Percentiles rank a stretch among this genome's conserved stretches.
These are phyloP conservation scores for Mercenaria mercenaria DNA, from an alignment of 1,140 invertebrate species.

Conservation along the genomic window DNA sequence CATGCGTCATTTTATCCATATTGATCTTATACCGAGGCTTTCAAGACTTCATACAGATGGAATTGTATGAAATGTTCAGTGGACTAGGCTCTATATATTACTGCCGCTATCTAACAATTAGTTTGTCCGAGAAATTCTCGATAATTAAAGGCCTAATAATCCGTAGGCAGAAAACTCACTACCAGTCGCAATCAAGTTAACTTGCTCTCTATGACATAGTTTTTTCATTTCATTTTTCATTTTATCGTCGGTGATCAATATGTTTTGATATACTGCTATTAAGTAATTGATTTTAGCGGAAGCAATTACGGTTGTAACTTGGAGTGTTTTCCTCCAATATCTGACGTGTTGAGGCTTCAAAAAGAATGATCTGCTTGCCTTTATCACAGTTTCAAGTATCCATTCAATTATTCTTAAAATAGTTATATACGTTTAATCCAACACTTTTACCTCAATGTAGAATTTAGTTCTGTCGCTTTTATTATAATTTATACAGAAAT, in stretches of 20 bases:
- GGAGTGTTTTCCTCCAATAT: neutral
- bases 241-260: neutral
- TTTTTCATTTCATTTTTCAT: neutral
- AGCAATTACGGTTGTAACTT: neutral
- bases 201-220: neutral
- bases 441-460: no score
- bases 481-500: no score
- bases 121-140: neutral
- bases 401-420: no score
- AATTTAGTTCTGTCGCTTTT: no score
- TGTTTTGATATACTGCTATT: neutral
- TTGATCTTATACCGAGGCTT: neutral
- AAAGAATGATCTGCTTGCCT: neutral
- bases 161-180: neutral
- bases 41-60: neutral
- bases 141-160: neutral
- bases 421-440: no score
- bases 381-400: no score
- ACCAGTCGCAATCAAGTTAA: neutral
- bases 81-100: neutral
- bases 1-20: conserved; percentile 18
- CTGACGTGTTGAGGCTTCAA: neutral
- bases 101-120: neutral
- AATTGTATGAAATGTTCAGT: neutral
- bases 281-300: neutral